A percentile compares a stretch with the other conserved stretches of the same genome.
These are phyloP conservation scores for Thera britannica DNA, from an alignment of 2,888 invertebrate species.

Conservation along the genomic window DNA sequence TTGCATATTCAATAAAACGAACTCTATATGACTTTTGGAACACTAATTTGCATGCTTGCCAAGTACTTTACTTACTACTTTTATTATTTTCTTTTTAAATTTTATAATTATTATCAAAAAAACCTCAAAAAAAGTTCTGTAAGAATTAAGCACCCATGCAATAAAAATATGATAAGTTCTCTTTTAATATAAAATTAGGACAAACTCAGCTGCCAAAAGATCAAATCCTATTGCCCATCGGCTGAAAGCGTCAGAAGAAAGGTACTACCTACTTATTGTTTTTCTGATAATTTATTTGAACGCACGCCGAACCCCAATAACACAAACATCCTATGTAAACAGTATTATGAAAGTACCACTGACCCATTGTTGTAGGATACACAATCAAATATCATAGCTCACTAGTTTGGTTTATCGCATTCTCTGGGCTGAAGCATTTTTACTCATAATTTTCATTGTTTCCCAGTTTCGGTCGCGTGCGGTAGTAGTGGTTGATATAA, in stretches of 20 bases:
- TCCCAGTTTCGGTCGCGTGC: no score
- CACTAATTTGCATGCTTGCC: no score
- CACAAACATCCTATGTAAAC: slow-evolving; percentile 33
- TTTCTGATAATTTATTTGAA: slow-evolving; percentile 32
- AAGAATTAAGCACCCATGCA: no score
- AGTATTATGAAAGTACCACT: slow-evolving; percentile 24
- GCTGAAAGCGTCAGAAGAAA: slow-evolving; percentile 30
- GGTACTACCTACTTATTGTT: slow-evolving; percentile 31
- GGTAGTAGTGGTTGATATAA: no score
- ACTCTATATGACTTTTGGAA: no score
- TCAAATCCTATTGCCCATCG: slow-evolving; percentile 20
- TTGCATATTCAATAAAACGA: slow-evolving; percentile 19
- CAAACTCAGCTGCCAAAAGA: slow-evolving; percentile 24
- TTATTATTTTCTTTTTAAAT: no score
- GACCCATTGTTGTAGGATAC: slow-evolving; percentile 17
- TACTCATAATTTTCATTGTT: no score
- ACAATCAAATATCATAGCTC: slow-evolving; percentile 22
- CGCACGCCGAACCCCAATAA: slow-evolving; percentile 28
- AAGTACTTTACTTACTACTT: no score
- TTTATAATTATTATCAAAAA: no score
- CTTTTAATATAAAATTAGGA: slow-evolving; percentile 19
- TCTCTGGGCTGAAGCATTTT: not conserved
- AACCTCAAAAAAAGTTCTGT: no score
- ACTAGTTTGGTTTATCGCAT: not conserved
- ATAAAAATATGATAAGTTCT: not conserved